A percentile compares a stretch with the other conserved stretches of the same genome.
Conservation (phyloP, 1,140 invertebrate genomes). For the Microplitis mediator region DNA sequence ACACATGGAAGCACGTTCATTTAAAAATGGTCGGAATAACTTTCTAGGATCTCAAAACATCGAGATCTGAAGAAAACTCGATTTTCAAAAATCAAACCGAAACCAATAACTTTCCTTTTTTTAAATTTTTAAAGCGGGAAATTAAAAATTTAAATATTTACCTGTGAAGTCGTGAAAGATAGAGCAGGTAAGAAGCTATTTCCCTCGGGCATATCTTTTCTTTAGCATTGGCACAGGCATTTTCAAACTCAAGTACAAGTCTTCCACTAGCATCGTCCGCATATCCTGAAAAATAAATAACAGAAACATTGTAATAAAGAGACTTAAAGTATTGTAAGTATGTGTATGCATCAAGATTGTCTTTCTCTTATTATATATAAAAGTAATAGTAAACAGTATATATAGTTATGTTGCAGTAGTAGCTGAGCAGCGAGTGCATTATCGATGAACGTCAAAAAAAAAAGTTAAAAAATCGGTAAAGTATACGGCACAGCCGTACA, state of each 20-base stretch:
- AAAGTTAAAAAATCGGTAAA: not conserved
- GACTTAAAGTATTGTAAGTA: too few species aligned
- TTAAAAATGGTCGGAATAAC: too few species aligned
- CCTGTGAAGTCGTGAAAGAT: slow-evolving; percentile 58
- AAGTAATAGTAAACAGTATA: too few species aligned
- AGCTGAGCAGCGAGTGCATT: not conserved
- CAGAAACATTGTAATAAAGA: not conserved
- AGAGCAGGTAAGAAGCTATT: slow-evolving; percentile 56
- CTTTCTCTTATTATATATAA: too few species aligned
- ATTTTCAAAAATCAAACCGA: too few species aligned
- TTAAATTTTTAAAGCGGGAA: not conserved
- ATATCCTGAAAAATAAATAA: slow-evolving; percentile 46
- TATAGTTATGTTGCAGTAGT: not conserved
- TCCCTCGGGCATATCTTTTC: slow-evolving; percentile 51
- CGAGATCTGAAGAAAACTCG: too few species aligned
- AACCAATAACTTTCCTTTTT: not conserved
- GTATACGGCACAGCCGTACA: slow-evolving; percentile 12
- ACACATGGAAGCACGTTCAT: too few species aligned
- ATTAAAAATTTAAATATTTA: slow-evolving; percentile 28
- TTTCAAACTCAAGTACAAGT: slow-evolving; percentile 54
- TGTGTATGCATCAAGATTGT: too few species aligned
- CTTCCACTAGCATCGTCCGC: slow-evolving; percentile 45
- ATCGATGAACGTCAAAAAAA: slow-evolving; percentile 8
- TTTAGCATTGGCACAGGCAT: slow-evolving; percentile 40
- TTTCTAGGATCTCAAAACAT: too few species aligned